A percentile compares a stretch with the other conserved stretches of the same genome.
Conservation (phyloP, 2,888 invertebrate species). For the Petrolisthes cinctipes region DNA sequence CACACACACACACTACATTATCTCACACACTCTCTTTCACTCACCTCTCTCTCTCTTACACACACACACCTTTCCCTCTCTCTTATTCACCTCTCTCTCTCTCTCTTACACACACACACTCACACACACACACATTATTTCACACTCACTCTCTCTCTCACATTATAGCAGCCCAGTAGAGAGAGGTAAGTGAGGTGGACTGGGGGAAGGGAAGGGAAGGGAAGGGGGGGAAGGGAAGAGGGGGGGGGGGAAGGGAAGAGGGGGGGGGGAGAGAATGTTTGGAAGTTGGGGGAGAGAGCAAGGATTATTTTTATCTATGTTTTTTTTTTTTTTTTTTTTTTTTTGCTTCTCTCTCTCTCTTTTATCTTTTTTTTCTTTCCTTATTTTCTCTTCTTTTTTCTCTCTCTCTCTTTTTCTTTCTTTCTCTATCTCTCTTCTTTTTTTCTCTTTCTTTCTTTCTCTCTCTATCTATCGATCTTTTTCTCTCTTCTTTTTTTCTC, state of each 20-base stretch:
- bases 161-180: background rate
- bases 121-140: background rate
- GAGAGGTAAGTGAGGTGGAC: too few species aligned
- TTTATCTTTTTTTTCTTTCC: background rate
- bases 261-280: too few species aligned
- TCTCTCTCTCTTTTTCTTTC: background rate
- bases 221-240: too few species aligned
- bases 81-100: background rate
- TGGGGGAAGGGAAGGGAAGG: too few species aligned
- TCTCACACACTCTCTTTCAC: too few species aligned
- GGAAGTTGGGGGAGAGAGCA: too few species aligned
- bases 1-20: too few species aligned
- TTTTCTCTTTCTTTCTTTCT: too few species aligned
- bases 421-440: too few species aligned
- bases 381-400: background rate
- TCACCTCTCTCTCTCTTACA: background rate
- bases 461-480: too few species aligned
- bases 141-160: background rate
- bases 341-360: background rate
- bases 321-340: background rate
- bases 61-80: background rate
- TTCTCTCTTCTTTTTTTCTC: too few species aligned
- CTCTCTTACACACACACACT: background rate
- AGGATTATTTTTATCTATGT: background rate
- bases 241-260: too few species aligned